These are phyloP conservation scores for Zaprionus tsacasi DNA, from an alignment of 1,140 invertebrate genomes.

Conservation along the genomic window DNA sequence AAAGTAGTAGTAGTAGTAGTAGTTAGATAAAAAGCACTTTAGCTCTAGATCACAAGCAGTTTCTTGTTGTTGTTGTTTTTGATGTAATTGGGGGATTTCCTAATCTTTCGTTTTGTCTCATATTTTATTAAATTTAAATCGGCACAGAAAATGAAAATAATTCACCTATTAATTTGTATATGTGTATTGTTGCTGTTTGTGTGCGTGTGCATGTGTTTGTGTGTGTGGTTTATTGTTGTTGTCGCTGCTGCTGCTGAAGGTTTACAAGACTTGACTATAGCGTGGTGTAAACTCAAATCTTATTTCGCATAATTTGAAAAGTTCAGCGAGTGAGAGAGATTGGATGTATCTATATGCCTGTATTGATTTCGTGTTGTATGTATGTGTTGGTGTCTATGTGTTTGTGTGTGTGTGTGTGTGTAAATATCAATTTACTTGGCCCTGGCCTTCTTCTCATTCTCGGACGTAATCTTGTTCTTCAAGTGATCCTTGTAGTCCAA, in stretches of 20 bases:
- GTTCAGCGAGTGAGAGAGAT: slow-evolving; percentile 13
- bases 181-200: neutral
- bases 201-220: slow-evolving; percentile 7
- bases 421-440: slow-evolving; percentile 64
- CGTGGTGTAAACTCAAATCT: slow-evolving; percentile 56
- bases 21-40: slow-evolving; percentile 28
- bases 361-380: slow-evolving; percentile 17
- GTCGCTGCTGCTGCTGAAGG: slow-evolving; percentile 16
- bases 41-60: slow-evolving; percentile 77
- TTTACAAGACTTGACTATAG: slow-evolving; percentile 53
- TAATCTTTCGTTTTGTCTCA: slow-evolving; percentile 33
- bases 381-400: slow-evolving; percentile 11
- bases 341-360: slow-evolving; percentile 34
- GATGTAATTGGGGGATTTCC: slow-evolving; percentile 31
- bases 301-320: slow-evolving; percentile 45
- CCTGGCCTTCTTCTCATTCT: slow-evolving; percentile 79
- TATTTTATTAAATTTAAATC: slow-evolving; percentile 69
- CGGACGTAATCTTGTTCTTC: slow-evolving; percentile 85
- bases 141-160: slow-evolving; percentile 75
- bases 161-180: slow-evolving; percentile 70
- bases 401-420: slow-evolving; percentile 15
- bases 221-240: slow-evolving; percentile 18
- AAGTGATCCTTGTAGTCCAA: slow-evolving; percentile 98
- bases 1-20: neutral
- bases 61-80: slow-evolving; percentile 42